A percentile compares a stretch with the other conserved stretches of the same genome.
These are phyloP conservation scores for Mactromeris polynyma DNA, from an alignment of 2,888 invertebrate species.

Conservation along the genomic window DNA sequence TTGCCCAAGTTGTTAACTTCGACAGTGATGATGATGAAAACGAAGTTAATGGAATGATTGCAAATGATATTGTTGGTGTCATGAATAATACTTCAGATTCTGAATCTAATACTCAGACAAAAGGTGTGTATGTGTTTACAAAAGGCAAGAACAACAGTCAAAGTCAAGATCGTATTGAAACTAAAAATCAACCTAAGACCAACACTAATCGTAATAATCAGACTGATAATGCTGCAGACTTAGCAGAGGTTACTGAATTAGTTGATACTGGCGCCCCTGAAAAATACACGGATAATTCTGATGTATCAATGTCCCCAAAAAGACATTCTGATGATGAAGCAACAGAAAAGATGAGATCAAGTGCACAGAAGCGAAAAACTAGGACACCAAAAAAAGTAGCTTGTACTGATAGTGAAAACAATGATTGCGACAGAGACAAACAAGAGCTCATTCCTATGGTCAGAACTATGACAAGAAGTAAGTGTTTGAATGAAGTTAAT, in stretches of 20 bases:
- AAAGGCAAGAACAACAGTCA: not conserved
- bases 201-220: not conserved
- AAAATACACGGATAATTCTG: not conserved
- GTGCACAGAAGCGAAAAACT: constrained; percentile 62
- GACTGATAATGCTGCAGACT: not conserved
- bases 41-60: constrained; percentile 36
- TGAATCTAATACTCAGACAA: not conserved
- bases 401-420: constrained; percentile 24
- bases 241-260: not conserved
- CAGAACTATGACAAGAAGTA: constrained; percentile 50
- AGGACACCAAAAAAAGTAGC: constrained; percentile 53
- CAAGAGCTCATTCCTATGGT: constrained; percentile 43
- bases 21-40: constrained; percentile 57
- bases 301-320: not conserved
- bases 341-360: constrained; percentile 48
- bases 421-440: constrained; percentile 26
- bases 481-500: not conserved
- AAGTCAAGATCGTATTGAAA: not conserved
- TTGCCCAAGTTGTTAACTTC: constrained; percentile 58
- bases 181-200: not conserved
- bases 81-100: not conserved
- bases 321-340: constrained; percentile 15
- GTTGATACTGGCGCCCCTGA: not conserved
- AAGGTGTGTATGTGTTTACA: not conserved
- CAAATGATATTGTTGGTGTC: constrained; percentile 26